Conservation (phyloP, 2,888 invertebrate species). For the Adelphocoris suturalis region DNA sequence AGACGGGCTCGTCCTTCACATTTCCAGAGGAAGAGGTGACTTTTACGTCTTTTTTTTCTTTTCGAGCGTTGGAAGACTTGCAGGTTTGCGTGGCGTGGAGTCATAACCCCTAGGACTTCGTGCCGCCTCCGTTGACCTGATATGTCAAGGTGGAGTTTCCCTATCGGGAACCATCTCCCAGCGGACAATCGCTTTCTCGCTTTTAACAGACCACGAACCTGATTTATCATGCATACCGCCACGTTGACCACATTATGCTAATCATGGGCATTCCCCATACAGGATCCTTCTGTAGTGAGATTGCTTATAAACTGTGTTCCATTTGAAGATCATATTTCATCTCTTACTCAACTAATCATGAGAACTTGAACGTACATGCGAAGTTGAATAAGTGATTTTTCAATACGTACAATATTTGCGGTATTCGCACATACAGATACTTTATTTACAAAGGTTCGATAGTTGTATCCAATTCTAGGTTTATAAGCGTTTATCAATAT, state of each 20-base stretch:
- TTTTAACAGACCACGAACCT: conserved; percentile 9
- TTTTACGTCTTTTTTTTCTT: conserved; percentile 20
- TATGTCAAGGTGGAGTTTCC: conserved; percentile 61
- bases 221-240: neutral
- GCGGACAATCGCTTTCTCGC: conserved; percentile 43
- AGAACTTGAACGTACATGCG: too few relatives aligned
- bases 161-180: conserved; percentile 42
- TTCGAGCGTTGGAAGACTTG: conserved; percentile 27
- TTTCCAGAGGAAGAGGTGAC: conserved; percentile 44
- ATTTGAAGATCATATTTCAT: too few relatives aligned
- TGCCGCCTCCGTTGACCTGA: conserved; percentile 50
- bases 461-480: too few relatives aligned
- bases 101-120: conserved; percentile 51
- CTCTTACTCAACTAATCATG: too few relatives aligned
- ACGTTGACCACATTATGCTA: neutral
- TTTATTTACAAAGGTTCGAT: too few relatives aligned
- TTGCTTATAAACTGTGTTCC: too few relatives aligned
- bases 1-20: conserved; percentile 49
- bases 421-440: too few relatives aligned
- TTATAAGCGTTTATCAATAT: too few relatives aligned
- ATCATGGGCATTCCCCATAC: neutral
- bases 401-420: too few relatives aligned
- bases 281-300: too few relatives aligned
- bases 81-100: conserved; percentile 40
- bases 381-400: too few relatives aligned